Evolutionary conservation across 2,113 vertebrate genomes (phyloP), one percentile per base, ranked within the genome.

Genomic region (Pao palembangensis): DNA sequence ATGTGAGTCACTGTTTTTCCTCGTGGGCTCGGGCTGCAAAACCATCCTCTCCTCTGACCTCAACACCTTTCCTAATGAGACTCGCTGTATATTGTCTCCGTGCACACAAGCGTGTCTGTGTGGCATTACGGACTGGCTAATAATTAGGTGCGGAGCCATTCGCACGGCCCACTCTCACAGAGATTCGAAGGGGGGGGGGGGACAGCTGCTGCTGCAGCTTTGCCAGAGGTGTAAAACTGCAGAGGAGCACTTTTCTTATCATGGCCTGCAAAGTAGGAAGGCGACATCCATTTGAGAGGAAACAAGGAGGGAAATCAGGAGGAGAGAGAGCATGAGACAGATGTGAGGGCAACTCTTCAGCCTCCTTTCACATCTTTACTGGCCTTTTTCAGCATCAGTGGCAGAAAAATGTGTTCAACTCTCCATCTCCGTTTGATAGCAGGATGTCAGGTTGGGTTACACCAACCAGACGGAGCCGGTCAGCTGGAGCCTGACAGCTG

Each of bases 31-130:
- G 68, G 61, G 56, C 1, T 58, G 55, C 51, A 80, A 82, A 23
- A 84, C 85, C 81, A 88, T 86, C 78, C 79, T 82, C 71, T 73
- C 53, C 54, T 62, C 14, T 72, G 64, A 56, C 69, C 62, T 46
- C 21, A 46, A 16, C 28, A 38, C 50, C 54, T 68, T 67, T 55
- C 66, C 76, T 64, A 25, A 60, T 69, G 78, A 44, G 44, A 55
- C 41, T 16, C 15, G 8, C 44, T 16, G 16, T 71, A 50, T 59
- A 60, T 38, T 63, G 58, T 34, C 13, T 59, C 57, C 59, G 16
- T 58, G 25, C 49, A 10, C 58, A 47, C 59, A 28, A 28, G 18
- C 57, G 54, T 67, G 47, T 59, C 54, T 63, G 13, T 52, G 18
- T 57, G 43, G 56, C 42, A 55, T 52, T 20, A 60, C 28, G 69